These are phyloP conservation scores for Nothoprocta pentlandii DNA, from an alignment of 2,113 vertebrate species.

Conservation along the genomic window DNA sequence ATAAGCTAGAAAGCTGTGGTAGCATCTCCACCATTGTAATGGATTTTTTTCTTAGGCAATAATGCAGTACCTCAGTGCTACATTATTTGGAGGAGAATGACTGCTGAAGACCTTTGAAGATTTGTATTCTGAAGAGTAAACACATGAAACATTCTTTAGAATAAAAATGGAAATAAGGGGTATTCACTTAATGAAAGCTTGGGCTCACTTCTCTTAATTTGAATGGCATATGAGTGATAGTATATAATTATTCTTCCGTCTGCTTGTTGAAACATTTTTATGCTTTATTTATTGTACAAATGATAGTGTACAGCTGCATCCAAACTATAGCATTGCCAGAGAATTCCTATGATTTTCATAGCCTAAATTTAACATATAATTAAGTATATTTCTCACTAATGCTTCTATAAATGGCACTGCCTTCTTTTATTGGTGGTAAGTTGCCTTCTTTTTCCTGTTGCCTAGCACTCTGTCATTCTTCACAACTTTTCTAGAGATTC, in stretches of 20 bases:
- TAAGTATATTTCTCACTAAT: not conserved
- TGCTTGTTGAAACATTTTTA: not conserved
- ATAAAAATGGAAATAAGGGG: constrained; percentile 11
- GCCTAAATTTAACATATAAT: not conserved
- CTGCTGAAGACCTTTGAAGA: not conserved
- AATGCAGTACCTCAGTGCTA: not conserved
- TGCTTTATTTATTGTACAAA: not conserved
- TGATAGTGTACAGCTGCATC: not conserved
- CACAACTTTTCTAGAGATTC: not conserved
- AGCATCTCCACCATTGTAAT: not conserved
- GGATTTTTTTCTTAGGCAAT: not conserved
- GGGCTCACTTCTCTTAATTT: not conserved
- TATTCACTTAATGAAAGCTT: constrained; percentile 8
- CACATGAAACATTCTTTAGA: not conserved
- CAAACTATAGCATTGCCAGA: not conserved
- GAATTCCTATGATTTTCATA: not conserved
- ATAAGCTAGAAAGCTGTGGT: not conserved
- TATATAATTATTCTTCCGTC: not conserved
- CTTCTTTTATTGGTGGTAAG: not conserved
- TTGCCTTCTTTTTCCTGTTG: not conserved
- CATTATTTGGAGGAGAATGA: not conserved
- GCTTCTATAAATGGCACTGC: not conserved
- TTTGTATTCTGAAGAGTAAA: not conserved
- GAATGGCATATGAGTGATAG: not conserved
- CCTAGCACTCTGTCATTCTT: not conserved